phyloP scores from a whole-genome alignment of 2,797 vertebrate genomes.

The Chelon labrosus region DNA sequence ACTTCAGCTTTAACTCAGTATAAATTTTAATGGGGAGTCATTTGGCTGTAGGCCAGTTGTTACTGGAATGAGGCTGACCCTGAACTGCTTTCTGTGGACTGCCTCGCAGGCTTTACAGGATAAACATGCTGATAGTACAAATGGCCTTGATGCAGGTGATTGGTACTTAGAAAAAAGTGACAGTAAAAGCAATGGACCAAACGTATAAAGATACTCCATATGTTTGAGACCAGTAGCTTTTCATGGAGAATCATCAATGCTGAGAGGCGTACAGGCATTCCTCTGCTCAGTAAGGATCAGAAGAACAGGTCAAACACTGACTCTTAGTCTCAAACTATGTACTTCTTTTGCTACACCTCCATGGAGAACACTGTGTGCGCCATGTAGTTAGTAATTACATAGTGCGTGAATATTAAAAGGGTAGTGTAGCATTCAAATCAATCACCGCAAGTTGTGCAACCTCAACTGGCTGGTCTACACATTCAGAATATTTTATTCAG shows the following conservation, averaged over 20 bases:
- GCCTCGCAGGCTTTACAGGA: slow-evolving; percentile 9
- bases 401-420: no score
- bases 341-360: no score
- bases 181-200: not conserved
- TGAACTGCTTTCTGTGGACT: not conserved
- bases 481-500: no score
- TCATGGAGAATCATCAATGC: slow-evolving; percentile 1
- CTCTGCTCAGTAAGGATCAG: not conserved
- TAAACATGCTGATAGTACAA: slow-evolving; percentile 8
- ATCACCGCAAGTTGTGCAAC: no score
- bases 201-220: not conserved
- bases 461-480: no score
- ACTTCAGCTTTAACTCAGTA: no score
- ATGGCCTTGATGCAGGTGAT: slow-evolving; percentile 13
- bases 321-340: no score
- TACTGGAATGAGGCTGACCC: slow-evolving; percentile 7
- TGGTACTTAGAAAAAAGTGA: slow-evolving; percentile 11
- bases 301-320: not conserved
- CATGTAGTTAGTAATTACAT: no score
- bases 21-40: not conserved
- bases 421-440: no score
- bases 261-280: not conserved
- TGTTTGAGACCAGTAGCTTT: not conserved
- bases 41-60: slow-evolving; percentile 27
- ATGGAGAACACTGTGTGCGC: no score